These are phyloP conservation scores for Xiphophorus couchianus DNA, from an alignment of 2,113 vertebrate genomes.

Conservation along the genomic window DNA sequence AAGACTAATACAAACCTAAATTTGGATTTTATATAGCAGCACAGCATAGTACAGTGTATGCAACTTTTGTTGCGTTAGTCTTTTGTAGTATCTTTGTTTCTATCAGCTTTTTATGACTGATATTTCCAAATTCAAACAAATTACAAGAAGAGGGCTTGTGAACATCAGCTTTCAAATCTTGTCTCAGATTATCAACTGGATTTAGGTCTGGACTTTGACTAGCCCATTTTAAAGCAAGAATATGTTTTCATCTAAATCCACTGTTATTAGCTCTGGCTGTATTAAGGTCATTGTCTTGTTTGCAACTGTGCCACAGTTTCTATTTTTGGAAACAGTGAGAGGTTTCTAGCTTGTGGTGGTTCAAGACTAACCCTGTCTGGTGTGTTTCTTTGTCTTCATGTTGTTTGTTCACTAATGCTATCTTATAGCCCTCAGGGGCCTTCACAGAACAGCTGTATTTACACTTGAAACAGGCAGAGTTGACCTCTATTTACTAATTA, in stretches of 20 bases:
- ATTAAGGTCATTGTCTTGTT: neutral
- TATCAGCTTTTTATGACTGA: too few relatives aligned
- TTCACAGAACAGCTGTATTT: neutral
- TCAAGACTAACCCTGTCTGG: neutral
- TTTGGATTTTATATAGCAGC: neutral
- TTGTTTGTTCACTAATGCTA: neutral
- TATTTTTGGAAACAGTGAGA: neutral
- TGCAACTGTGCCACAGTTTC: neutral
- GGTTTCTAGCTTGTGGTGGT: neutral
- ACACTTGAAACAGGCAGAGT: neutral
- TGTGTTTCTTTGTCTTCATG: neutral
- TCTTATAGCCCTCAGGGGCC: too few relatives aligned
- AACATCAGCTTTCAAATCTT: too few relatives aligned
- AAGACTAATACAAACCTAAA: neutral
- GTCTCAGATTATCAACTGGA: too few relatives aligned
- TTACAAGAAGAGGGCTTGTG: too few relatives aligned
- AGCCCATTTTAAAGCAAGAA: too few relatives aligned
- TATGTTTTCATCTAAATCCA: too few relatives aligned
- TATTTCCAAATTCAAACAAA: too few relatives aligned
- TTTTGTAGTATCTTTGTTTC: neutral
- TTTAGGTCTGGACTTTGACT: too few relatives aligned
- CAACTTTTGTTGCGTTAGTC: neutral
- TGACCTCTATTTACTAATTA: neutral
- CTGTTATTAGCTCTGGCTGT: too few relatives aligned
- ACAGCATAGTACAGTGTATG: neutral